Evolutionary conservation across 2,113 vertebrate species (phyloP).

Genomic region (Suricata suricatta): DNA sequence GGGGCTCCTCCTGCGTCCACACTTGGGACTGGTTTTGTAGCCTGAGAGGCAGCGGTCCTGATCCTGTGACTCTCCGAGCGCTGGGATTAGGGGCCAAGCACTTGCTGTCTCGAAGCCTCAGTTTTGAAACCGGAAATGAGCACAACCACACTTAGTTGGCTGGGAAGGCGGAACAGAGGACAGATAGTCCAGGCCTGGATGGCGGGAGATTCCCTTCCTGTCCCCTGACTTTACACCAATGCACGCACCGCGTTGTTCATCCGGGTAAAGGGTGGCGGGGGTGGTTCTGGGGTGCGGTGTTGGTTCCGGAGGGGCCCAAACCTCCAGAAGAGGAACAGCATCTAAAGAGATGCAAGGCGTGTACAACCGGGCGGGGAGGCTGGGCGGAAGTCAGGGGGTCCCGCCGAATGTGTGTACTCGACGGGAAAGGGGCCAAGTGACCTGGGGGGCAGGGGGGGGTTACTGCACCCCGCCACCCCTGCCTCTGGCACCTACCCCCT

Average conservation of each 20-base stretch:
- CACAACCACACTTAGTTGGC: accelerated
- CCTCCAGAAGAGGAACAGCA: not conserved
- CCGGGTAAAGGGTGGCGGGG: not conserved
- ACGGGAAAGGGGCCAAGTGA: not conserved
- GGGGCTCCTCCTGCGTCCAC: too few relatives aligned
- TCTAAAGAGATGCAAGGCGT: not conserved
- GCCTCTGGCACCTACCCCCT: constrained; percentile 38
- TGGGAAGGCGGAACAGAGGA: not conserved
- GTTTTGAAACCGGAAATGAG: not conserved
- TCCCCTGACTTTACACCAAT: accelerated
- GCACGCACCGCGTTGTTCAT: accelerated
- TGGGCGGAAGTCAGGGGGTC: constrained; percentile 45
- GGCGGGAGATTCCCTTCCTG: accelerated
- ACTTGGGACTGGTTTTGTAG: not conserved
- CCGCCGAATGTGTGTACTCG: constrained; percentile 44
- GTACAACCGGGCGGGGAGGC: not conserved
- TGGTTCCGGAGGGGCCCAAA: not conserved
- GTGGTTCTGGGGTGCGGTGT: not conserved
- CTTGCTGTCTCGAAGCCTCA: not conserved
- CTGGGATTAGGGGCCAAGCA: not conserved
- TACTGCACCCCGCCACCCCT: not conserved
- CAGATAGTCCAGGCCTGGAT: accelerated
- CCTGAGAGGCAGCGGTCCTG: not conserved
- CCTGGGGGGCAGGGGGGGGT: not conserved
- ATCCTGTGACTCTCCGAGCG: not conserved